These are phyloP conservation scores for Chanos chanos DNA, from an alignment of 2,797 vertebrate genomes.

Conservation along the genomic window DNA sequence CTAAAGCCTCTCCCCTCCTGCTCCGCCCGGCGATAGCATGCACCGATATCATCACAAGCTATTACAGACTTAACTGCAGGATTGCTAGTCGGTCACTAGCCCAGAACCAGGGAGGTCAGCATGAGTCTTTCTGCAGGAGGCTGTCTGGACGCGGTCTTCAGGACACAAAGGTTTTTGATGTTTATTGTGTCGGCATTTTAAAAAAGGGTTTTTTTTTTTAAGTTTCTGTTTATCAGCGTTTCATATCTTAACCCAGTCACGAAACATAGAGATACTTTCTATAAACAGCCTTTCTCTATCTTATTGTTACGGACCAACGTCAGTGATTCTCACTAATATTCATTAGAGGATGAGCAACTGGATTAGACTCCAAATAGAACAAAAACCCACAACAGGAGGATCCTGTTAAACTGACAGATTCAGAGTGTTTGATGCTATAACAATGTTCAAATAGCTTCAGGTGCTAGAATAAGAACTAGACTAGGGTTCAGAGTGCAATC, in stretches of 20 bases:
- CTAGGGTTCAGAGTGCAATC: neutral
- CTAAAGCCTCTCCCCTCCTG: conserved; percentile 25
- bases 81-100: no score
- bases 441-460: conserved; percentile 6
- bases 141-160: no score
- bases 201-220: no score
- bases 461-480: neutral
- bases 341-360: conserved; percentile 8
- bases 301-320: no score
- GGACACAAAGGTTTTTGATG: no score
- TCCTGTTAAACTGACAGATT: neutral
- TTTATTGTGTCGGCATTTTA: no score
- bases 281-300: no score
- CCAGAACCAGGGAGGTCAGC: no score
- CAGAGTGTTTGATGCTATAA: neutral
- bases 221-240: no score
- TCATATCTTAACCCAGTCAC: no score
- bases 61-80: neutral
- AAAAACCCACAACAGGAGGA: neutral
- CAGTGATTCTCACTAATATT: neutral
- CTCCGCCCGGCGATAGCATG: neutral
- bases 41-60: conserved; percentile 27
- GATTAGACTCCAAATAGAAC: neutral
- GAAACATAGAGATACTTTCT: no score
- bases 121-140: no score